A percentile compares a stretch with the other conserved stretches of the same genome.
Conservation (phyloP, 92 coral and sea anemone genomes). For the Umimayanthus kanabou region DNA sequence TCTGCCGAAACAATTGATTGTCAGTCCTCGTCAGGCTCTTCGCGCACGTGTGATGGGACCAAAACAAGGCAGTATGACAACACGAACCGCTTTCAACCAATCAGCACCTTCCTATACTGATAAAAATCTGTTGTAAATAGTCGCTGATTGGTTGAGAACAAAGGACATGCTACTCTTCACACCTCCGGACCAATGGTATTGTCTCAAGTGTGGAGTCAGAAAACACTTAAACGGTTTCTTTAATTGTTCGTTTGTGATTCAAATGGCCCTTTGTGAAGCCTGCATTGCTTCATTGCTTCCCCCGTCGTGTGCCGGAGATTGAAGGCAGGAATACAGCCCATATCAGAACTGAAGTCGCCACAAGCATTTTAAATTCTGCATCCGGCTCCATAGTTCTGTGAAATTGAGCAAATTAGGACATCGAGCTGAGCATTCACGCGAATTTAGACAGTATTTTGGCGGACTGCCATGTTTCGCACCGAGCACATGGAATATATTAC, state of each 20-base stretch:
- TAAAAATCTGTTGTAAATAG: slow-evolving; percentile 79
- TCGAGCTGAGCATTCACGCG: slow-evolving; percentile 35
- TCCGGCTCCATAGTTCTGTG: not conserved
- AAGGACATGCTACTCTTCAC: slow-evolving; percentile 78
- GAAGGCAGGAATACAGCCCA: slow-evolving; percentile 27
- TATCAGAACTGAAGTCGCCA: slow-evolving; percentile 11
- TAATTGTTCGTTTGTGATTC: slow-evolving; percentile 97
- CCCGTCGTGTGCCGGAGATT: slow-evolving; percentile 38
- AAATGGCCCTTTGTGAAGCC: slow-evolving; percentile 63
- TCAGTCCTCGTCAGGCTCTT: slow-evolving; percentile 70
- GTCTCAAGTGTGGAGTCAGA: slow-evolving; percentile 73
- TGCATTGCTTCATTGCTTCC: slow-evolving; percentile 56
- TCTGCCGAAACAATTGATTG: slow-evolving; percentile 78
- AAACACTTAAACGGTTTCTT: slow-evolving; percentile 95
- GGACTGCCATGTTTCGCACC: slow-evolving; percentile 63
- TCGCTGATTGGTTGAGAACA: slow-evolving; percentile 90
- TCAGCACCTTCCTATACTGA: slow-evolving; percentile 61
- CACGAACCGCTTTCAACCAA: slow-evolving; percentile 60
- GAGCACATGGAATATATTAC: slow-evolving; percentile 95
- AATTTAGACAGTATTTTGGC: slow-evolving; percentile 62
- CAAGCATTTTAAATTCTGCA: slow-evolving; percentile 3
- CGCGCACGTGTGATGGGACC: slow-evolving; percentile 71
- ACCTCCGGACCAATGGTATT: slow-evolving; percentile 87
- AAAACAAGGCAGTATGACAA: slow-evolving; percentile 83
- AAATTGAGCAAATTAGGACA: not conserved